Evolutionary conservation across 2,888 invertebrate species (phyloP).

Genomic region (Drosophila bunnanda): DNA sequence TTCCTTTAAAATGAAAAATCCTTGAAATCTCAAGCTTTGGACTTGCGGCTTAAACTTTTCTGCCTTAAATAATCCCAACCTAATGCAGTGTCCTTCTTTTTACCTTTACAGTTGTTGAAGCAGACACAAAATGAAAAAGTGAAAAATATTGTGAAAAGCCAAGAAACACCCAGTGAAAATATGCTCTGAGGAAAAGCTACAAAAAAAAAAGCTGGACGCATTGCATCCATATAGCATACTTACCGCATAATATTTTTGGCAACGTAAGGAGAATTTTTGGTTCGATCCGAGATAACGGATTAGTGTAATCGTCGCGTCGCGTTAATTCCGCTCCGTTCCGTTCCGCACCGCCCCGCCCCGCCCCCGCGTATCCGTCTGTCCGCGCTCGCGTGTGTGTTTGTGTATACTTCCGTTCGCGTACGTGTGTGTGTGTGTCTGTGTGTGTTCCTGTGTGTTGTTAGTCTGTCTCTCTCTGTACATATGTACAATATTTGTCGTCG

Average conservation of each 20-base stretch:
- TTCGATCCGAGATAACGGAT: conserved; percentile 13
- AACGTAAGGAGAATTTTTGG: background rate
- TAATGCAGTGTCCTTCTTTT: conserved; percentile 8
- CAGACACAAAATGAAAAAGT: conserved; percentile 14
- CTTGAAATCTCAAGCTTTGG: background rate
- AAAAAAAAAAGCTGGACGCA: background rate
- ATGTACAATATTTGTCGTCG: conserved; percentile 76
- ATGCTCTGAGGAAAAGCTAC: conserved; percentile 11
- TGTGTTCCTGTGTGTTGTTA: conserved; percentile 45
- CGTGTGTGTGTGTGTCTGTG: conserved; percentile 49
- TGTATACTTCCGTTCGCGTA: conserved; percentile 32
- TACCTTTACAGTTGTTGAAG: conserved; percentile 17
- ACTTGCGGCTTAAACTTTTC: conserved; percentile 37
- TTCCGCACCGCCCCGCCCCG: conserved; percentile 13
- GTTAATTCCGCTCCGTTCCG: conserved; percentile 15
- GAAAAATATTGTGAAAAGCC: conserved; percentile 1
- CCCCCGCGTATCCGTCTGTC: conserved; percentile 10
- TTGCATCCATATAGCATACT: conserved; percentile 24
- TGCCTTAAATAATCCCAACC: background rate
- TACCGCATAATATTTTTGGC: conserved; percentile 4
- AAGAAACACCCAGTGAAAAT: conserved; percentile 22
- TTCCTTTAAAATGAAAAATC: background rate
- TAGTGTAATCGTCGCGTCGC: conserved; percentile 31
- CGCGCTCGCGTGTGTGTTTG: conserved; percentile 3
- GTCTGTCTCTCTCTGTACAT: conserved; percentile 66